phyloP scores from a whole-genome alignment of 1,140 invertebrate genomes.

The Andrena cerasifolii region DNA sequence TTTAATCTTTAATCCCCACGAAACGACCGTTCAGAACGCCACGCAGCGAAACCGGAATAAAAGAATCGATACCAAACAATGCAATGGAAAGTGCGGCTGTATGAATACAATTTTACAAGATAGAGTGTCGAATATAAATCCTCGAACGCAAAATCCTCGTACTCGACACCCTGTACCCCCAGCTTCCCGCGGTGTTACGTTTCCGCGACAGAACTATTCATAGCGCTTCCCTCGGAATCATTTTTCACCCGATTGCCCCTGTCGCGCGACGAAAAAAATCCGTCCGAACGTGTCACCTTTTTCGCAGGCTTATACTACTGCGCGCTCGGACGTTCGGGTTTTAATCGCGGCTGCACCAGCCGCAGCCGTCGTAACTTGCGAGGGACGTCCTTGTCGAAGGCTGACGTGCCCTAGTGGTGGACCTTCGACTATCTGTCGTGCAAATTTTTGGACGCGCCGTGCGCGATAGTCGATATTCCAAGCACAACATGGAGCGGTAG shows the following conservation, averaged over 20 bases:
- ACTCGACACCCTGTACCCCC: background rate
- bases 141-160: background rate
- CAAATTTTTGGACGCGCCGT: background rate
- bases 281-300: background rate
- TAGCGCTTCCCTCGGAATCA: background rate
- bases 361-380: background rate
- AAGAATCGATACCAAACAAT: background rate
- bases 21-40: background rate
- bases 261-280: background rate
- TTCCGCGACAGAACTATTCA: conserved; percentile 23
- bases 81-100: background rate
- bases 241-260: conserved; percentile 27
- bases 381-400: background rate
- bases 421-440: background rate
- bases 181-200: conserved; percentile 5
- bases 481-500: too few species aligned
- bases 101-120: background rate
- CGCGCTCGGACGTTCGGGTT: background rate
- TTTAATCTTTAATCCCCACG: background rate
- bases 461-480: too few species aligned
- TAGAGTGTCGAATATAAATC: conserved; percentile 12
- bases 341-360: background rate
- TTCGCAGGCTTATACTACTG: conserved; percentile 2
- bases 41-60: background rate
- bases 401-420: background rate